Base-by-base conservation (phyloP, 2,113 vertebrate species). In the Entosphenus tridentatus region DNA sequence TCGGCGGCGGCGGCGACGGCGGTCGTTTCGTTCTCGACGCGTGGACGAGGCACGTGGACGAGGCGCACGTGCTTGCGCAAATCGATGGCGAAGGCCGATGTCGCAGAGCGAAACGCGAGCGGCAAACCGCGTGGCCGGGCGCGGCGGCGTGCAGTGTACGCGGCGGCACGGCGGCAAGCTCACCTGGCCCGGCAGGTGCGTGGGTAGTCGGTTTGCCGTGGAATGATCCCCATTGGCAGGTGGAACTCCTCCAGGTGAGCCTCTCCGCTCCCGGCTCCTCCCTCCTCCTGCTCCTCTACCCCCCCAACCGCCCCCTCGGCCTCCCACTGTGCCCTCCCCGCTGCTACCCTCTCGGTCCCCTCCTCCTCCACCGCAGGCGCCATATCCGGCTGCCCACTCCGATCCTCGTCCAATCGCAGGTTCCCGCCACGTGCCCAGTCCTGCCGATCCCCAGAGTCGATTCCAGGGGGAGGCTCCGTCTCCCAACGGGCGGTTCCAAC, bases 231-330 rank as follows among this genome's bases (percentile, higher is more conserved):
- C n/a, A 18, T n/a, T 65, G 62, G 62, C 21, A 65, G 62, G 62
- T 65, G 62, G 62, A 65, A 65, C 62, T 65, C 62, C 21, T 65
- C 62, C 62, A 65, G 9, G 62, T 21, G 10, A 65, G 21, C 10
- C 62, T 65, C 21, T n/a, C 18, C 14, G 8, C 18, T 65, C 59
- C 17, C 16, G 0, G 59, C 71, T 2, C 18, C 57, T 3, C 73
- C 68, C 59, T 73, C 75, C 68, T 73, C 73, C 69, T 69, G 73
- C 73, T 1, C 69, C 69, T 1, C 8, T 69, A 9, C 39, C 62
- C 13, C 73, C 58, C 1, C 62, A 16, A 17, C 56, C 1, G 75
- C 68, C 0, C 8, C 72, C 0, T 65, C 73, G 5, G 17, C 68
- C 1, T 65, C 18, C 57, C 62, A n/a, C 18, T 18, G 8, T 18